Evolutionary conservation across 2,797 vertebrate species (phyloP), one percentile per base, ranked within the genome.

Genomic region (Podargus strigoides): DNA sequence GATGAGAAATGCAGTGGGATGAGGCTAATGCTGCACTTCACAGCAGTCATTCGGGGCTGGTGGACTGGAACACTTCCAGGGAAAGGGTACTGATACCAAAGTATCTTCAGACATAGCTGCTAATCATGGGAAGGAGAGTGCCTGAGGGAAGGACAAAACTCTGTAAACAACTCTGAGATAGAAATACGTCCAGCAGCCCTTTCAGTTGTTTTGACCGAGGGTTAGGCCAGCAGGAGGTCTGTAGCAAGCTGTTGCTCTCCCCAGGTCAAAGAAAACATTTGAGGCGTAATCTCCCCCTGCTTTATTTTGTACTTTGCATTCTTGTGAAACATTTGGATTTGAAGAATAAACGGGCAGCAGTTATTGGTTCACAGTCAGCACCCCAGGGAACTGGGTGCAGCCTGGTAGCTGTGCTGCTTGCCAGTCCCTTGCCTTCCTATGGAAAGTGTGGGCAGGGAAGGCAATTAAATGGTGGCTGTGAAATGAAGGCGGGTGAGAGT

Each of bases 61-160:
- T 72, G 58, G 44, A 39, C 82, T 93, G 90, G 82, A 95, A 68
- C 84, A 10, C 13, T 81, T 86, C 79, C 92, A 94, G 85, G 75
- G 79, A 94, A 96, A 85, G 80, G 50, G 87, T 73, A 86, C 92
- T 70, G 87, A 95, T 90, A 95, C 77, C 44, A 10, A 46, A 96
- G 93, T 86, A 90, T 96, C 95, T 96, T 93, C 87, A 85, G 91
- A 96, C 83, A 90, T 93, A 14, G 1, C 80, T 93, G 94, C 89
- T 94, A 91, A 93, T 91, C 49, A 56, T 73, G 70, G 68, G 74
- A 81, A 85, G 85, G 94, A 91, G 87, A 91, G 70, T 69, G 93
- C 89, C 94, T 19, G 79, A 81, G 93, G 96, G 95, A 95, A 96
- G 94, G 92, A 73, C 94, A 90, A 86, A 96, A 34, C 79, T 78